Evolutionary conservation across 53 echinoderm and acorn worm genomes (phyloP).

Genomic region (Arbacia lixula): DNA sequence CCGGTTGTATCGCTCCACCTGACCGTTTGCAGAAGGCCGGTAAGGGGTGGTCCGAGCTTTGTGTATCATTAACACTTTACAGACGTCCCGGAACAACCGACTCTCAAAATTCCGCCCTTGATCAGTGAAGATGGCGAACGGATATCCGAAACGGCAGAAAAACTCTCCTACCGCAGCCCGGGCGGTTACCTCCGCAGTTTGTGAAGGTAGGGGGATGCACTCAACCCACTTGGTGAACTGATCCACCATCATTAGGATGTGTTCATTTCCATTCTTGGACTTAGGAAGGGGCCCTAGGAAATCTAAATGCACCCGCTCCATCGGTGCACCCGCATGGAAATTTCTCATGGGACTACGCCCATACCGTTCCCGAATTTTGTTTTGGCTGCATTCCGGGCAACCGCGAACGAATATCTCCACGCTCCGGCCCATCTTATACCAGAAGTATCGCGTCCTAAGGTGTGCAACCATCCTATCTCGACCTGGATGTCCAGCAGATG

Average conservation of each 20-base stretch:
- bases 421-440: too few relatives aligned
- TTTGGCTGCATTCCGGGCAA: too few relatives aligned
- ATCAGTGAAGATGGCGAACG: constrained; percentile 36
- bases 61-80: constrained; percentile 59
- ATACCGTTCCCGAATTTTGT: too few relatives aligned
- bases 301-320: too few relatives aligned
- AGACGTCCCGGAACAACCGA: constrained; percentile 22
- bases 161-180: constrained; percentile 7
- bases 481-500: too few relatives aligned
- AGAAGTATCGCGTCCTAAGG: too few relatives aligned
- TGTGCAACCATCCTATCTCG: too few relatives aligned
- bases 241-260: not conserved
- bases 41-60: constrained; percentile 60
- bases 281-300: too few relatives aligned
- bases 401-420: too few relatives aligned
- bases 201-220: not conserved
- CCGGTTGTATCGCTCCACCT: constrained; percentile 65
- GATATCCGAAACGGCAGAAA: constrained; percentile 1
- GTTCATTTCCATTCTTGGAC: too few relatives aligned
- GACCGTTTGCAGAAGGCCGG: constrained; percentile 61
- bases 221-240: constrained; percentile 31
- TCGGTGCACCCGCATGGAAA: too few relatives aligned
- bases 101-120: constrained; percentile 71
- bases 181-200: constrained; percentile 5
- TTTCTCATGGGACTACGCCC: too few relatives aligned